Evolutionary conservation across 2,888 invertebrate genomes (phyloP), one percentile per base, ranked within the genome.

Genomic region (Callyntrura sp.): DNA sequence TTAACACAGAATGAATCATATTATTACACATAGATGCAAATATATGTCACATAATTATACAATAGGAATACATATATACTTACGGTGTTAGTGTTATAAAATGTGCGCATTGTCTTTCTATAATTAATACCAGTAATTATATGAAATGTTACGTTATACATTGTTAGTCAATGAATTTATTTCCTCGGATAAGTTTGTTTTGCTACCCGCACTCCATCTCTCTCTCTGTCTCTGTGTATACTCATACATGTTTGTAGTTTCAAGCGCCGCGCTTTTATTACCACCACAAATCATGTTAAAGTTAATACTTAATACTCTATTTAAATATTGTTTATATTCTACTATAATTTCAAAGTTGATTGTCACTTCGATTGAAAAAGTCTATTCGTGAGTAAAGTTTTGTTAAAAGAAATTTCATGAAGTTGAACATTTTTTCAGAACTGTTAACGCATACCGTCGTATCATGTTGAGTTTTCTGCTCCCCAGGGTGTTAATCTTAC

Each of bases 81-180:
- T 51, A 9, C 9, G 51, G 3, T 12, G 1, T 62, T 17, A 62
- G 20, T 2, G 20, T 62, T 78, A 51, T 78, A 51, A 76, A 57
- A 57, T 79, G 57, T 79, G 17, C 78, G 78, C 78, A 79, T 57
- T 79, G 78, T 79, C 78, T 79, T 79, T 79, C 78, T 35, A 35
- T 57, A 14, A 55, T 45, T 76, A 48, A 65, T 65, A 12, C 28
- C 28, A 65, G 8, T 17, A 60, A 17, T 68, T 28, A 25, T 35
- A 70, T 35, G n/a, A n/a, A n/a, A n/a, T n/a, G n/a, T n/a, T n/a
- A 14, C 35, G 14, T 43, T 70, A 35, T 43, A 11, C 28, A 65
- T 14, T 65, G 35, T 35, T 68, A 68, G 12, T n/a, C 8, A 9
- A 68, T 68, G 68, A 11, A 68, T 35, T 35, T 68, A 68, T 35